Base-by-base conservation (phyloP, 2,797 vertebrate species). In the Pantherophis alleghaniensis region DNA sequence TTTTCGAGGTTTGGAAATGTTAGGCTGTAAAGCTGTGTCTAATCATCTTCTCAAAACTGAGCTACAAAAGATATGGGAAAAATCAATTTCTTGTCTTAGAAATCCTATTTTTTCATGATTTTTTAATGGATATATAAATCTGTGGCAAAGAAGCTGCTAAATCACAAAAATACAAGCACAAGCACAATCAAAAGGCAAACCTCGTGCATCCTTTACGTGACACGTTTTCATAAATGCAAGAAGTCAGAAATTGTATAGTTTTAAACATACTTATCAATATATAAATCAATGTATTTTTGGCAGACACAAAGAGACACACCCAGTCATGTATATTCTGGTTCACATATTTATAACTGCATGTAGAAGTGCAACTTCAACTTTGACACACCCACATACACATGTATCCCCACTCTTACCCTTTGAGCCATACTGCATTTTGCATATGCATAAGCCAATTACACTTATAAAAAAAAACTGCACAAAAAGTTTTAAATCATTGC, bases 131-230 rank as follows among this genome's bases (percentile, higher is more conserved):
- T 74, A 74, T 83, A 24, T 83, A 93, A 88, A 94, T 61, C 91
- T 93, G 56, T 5, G 92, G 92, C 92, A 90, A 87, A 96, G 95
- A 95, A 96, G 97, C 95, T 22, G 86, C 92, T 86, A 0, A 90
- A 66, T 95, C 37, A 9, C 93, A 86, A 86, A 32, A 53, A 26
- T 0, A 59, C 12, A 94, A 69, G 18, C 69, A 47, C 10, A 93
- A 69, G 16, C 63, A 74, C 1, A 22, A 7, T 10, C 95, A 7
- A 94, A 11, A 94, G 95, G 95, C 96, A 95, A 96, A 91, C 96
- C 95, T 0, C 93, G 94, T 94, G 60, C 2, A 90, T 69, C 18
- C 53, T 93, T 53, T 91, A 90, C 91, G 87, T 91, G 1, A 37
- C 0, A 0, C 28, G 16, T 57, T 51, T 63, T 26, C 53, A 56